These are phyloP conservation scores for Fratercula arctica DNA, from an alignment of 2,797 vertebrate species.

Conservation along the genomic window DNA sequence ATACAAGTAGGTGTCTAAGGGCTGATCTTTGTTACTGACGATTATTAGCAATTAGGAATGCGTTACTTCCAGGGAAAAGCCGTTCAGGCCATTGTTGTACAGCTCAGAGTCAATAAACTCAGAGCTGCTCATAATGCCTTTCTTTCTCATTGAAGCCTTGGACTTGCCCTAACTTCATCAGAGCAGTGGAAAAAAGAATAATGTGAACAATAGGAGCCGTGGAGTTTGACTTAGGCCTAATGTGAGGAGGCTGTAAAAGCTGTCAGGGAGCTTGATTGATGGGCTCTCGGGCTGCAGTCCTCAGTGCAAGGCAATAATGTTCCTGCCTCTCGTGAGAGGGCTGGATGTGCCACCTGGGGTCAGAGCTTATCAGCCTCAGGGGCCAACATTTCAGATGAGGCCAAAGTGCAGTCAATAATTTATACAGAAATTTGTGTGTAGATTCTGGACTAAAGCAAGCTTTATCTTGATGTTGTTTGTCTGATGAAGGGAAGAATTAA, in stretches of 20 bases:
- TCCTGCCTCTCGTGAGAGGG: slow-evolving; percentile 70
- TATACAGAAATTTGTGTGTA: slow-evolving; percentile 72
- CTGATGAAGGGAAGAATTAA: slow-evolving; percentile 25
- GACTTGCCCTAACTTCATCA: slow-evolving; percentile 76
- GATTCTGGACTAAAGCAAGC: slow-evolving; percentile 44
- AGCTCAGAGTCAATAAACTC: slow-evolving; percentile 72
- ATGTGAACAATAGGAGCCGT: slow-evolving; percentile 69
- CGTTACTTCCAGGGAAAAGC: slow-evolving; percentile 58
- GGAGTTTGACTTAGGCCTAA: slow-evolving; percentile 74
- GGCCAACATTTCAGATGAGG: slow-evolving; percentile 74
- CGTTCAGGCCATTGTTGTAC: slow-evolving; percentile 55
- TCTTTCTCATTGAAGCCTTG: slow-evolving; percentile 66
- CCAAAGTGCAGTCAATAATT: slow-evolving; percentile 77
- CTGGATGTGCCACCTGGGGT: slow-evolving; percentile 78
- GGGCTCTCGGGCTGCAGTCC: slow-evolving; percentile 59
- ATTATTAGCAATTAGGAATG: slow-evolving; percentile 66
- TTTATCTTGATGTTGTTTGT: slow-evolving; percentile 38
- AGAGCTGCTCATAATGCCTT: slow-evolving; percentile 70
- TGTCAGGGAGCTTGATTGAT: slow-evolving; percentile 78
- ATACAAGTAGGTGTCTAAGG: background rate
- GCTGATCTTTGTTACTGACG: background rate
- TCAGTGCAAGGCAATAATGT: slow-evolving; percentile 75
- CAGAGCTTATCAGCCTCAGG: slow-evolving; percentile 76
- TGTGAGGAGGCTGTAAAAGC: slow-evolving; percentile 73
- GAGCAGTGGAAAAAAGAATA: slow-evolving; percentile 49